Evolutionary conservation across 2,888 invertebrate species (phyloP).

Genomic region (Lithophane ornitopus): DNA sequence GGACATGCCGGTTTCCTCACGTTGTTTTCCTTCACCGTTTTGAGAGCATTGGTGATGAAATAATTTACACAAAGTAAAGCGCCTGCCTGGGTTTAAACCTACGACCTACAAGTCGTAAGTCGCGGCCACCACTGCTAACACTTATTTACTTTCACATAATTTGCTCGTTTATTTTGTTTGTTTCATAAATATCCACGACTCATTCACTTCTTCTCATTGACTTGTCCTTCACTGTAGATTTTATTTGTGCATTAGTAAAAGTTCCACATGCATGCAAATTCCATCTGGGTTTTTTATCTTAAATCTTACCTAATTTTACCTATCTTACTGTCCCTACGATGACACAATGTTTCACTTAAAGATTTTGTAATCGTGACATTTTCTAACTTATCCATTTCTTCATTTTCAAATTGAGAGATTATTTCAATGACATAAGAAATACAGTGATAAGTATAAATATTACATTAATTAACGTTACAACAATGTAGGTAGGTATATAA

Average conservation of each 20-base stretch:
- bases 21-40: no score
- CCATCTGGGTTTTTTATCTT: background rate
- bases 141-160: slow-evolving; percentile 30
- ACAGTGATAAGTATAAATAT: background rate
- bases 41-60: no score
- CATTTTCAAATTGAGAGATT: background rate
- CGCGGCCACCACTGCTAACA: no score
- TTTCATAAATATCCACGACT: no score
- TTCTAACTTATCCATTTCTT: background rate
- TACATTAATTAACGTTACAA: slow-evolving; percentile 13
- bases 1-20: no score
- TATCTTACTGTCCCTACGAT: background rate
- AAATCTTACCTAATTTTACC: background rate
- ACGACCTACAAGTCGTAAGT: no score
- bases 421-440: background rate
- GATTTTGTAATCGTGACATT: background rate
- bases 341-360: background rate
- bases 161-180: background rate
- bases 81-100: no score
- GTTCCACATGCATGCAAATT: background rate
- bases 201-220: no score
- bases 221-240: slow-evolving; percentile 2
- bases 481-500: slow-evolving; percentile 1
- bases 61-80: no score
- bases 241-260: background rate